Evolutionary conservation across 2,888 invertebrate genomes (phyloP).

Genomic region (Acanthopleura granulata): DNA sequence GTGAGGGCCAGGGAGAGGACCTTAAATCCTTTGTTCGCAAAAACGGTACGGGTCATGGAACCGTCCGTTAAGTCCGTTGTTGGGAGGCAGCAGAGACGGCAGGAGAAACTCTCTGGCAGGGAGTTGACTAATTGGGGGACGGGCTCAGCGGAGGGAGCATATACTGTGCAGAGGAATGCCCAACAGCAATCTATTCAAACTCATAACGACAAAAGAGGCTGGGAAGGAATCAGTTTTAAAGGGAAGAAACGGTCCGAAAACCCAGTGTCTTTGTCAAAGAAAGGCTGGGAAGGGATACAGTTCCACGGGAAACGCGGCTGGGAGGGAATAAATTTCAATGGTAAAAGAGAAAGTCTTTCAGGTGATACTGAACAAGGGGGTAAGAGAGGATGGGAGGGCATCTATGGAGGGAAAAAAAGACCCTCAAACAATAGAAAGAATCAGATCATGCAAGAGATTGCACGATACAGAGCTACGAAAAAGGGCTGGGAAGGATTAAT

Average conservation of each 20-base stretch:
- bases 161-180: too few species aligned
- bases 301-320: conserved; percentile 2
- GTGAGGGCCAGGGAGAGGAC: too few species aligned
- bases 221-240: background rate
- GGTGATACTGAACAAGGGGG: too few species aligned
- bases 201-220: background rate
- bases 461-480: background rate
- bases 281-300: background rate
- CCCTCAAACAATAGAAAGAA: background rate
- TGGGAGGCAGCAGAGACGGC: too few species aligned
- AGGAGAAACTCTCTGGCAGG: too few species aligned
- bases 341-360: background rate
- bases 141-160: too few species aligned
- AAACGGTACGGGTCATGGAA: too few species aligned
- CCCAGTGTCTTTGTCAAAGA: background rate
- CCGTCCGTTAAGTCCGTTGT: too few species aligned
- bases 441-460: background rate
- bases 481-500: background rate
- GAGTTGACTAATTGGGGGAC: too few species aligned
- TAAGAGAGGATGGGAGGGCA: background rate
- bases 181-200: too few species aligned
- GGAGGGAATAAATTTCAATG: background rate
- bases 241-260: background rate
- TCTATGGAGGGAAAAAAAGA: background rate
- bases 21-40: too few species aligned